phyloP scores from a whole-genome alignment of 2,113 vertebrate species.

The Tilapia sparmanii region DNA sequence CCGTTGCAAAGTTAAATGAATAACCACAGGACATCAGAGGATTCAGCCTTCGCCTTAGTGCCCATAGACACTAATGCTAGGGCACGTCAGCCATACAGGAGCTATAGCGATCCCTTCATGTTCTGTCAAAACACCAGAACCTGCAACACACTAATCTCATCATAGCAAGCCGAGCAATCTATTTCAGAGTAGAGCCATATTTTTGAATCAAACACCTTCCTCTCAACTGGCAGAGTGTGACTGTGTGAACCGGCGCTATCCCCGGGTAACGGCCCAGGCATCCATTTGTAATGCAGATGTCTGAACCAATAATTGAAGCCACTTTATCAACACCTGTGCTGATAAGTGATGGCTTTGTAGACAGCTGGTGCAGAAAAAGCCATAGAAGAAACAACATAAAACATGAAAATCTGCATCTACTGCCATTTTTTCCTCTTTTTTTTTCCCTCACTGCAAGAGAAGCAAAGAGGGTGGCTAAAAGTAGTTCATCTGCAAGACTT shows the following conservation, averaged over 20 bases:
- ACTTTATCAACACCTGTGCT: slow-evolving; percentile 16
- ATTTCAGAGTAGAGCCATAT: slow-evolving; percentile 28
- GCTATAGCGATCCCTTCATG: slow-evolving; percentile 21
- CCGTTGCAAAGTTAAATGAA: slow-evolving; percentile 50
- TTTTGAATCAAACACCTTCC: slow-evolving; percentile 35
- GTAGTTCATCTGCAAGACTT: not conserved
- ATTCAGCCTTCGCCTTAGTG: slow-evolving; percentile 1
- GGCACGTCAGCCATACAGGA: slow-evolving; percentile 20
- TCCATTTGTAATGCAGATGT: slow-evolving; percentile 23
- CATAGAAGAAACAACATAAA: not conserved
- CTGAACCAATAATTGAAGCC: slow-evolving; percentile 5
- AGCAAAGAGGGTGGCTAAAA: not conserved
- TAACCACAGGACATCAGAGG: slow-evolving; percentile 43
- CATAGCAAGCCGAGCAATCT: slow-evolving; percentile 19
- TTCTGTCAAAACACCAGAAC: slow-evolving; percentile 27
- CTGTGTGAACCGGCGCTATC: not conserved
- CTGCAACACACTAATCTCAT: slow-evolving; percentile 46
- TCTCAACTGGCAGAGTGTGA: slow-evolving; percentile 1
- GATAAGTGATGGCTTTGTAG: not conserved
- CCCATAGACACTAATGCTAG: slow-evolving; percentile 22
- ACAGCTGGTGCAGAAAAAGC: not conserved
- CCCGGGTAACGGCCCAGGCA: not conserved
- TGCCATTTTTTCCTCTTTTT: not conserved
- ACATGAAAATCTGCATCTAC: not conserved
- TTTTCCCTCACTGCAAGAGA: not conserved